Percentiles rank a stretch among this genome's conserved stretches.
Evolutionary conservation across 2,888 invertebrate genomes (phyloP).

Genomic region (Agonopterix heracliana): DNA sequence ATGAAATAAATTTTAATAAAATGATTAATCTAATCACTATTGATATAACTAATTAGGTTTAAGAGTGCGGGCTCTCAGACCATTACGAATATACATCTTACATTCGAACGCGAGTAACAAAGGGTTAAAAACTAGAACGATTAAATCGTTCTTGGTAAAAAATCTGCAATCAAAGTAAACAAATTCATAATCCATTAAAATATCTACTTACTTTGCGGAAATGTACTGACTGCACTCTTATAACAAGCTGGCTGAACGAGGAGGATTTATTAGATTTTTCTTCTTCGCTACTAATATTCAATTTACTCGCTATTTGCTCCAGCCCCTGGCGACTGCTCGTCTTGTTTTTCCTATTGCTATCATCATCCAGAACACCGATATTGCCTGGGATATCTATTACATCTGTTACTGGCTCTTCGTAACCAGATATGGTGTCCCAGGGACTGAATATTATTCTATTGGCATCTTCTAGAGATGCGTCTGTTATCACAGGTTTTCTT

Average conservation of each 20-base stretch:
- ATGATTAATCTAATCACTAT: no score
- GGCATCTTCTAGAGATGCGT: slow-evolving; percentile 68
- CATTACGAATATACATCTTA: no score
- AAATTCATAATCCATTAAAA: slow-evolving; percentile 8
- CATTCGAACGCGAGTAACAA: no score
- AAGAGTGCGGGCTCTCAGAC: no score
- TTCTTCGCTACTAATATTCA: slow-evolving; percentile 63
- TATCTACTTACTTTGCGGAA: slow-evolving; percentile 59
- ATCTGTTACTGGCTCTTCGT: slow-evolving; percentile 63
- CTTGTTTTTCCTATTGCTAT: slow-evolving; percentile 53
- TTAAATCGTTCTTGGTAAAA: no score
- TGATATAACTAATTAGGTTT: no score
- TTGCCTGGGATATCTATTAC: slow-evolving; percentile 66
- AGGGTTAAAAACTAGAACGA: no score
- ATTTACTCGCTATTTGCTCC: slow-evolving; percentile 63
- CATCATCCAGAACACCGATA: slow-evolving; percentile 40
- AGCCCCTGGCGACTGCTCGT: slow-evolving; percentile 40
- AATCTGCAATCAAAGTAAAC: not conserved
- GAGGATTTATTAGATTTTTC: slow-evolving; percentile 71
- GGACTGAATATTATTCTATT: slow-evolving; percentile 75
- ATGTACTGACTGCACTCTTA: slow-evolving; percentile 67
- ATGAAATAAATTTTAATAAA: no score
- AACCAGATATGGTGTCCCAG: slow-evolving; percentile 67
- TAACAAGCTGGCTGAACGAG: slow-evolving; percentile 68
- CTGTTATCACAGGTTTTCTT: slow-evolving; percentile 57